A percentile compares a stretch with the other conserved stretches of the same genome.
phyloP scores from a whole-genome alignment of 1,140 invertebrate species.

The Meteorus sp. region DNA sequence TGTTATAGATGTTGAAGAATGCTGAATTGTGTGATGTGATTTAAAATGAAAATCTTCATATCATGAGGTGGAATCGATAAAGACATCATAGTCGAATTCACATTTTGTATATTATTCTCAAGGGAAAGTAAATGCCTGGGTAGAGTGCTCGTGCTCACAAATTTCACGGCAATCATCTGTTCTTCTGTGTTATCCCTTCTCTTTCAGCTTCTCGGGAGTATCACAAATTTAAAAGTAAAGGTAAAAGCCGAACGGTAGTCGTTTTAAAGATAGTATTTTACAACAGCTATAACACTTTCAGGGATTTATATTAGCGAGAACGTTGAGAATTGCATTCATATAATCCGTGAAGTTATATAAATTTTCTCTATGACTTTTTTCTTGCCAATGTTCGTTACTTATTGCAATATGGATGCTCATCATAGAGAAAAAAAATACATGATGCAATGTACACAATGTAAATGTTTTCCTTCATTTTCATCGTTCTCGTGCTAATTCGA shows the following conservation, averaged over 20 bases:
- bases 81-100: background rate
- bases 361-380: too few species aligned
- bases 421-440: conserved; percentile 15
- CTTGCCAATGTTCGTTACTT: too few species aligned
- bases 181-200: too few species aligned
- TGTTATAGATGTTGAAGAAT: too few species aligned
- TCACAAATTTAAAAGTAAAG: conserved; percentile 40
- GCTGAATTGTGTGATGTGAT: too few species aligned
- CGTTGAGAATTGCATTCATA: too few species aligned
- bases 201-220: conserved; percentile 30
- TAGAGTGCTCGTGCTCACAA: conserved; percentile 10
- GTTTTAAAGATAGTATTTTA: too few species aligned
- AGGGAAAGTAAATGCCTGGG: conserved; percentile 1
- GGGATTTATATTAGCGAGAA: too few species aligned
- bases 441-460: background rate
- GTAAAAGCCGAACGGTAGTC: conserved; percentile 30
- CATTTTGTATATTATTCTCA: conserved; percentile 1
- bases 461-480: conserved; percentile 23
- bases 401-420: too few species aligned
- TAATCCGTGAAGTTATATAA: too few species aligned
- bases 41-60: too few species aligned
- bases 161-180: conserved; percentile 31
- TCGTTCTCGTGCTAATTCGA: conserved; percentile 8
- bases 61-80: background rate
- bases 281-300: background rate